Evolutionary conservation across 2,888 invertebrate species (phyloP).

Genomic region (Ophioninae sp.): DNA sequence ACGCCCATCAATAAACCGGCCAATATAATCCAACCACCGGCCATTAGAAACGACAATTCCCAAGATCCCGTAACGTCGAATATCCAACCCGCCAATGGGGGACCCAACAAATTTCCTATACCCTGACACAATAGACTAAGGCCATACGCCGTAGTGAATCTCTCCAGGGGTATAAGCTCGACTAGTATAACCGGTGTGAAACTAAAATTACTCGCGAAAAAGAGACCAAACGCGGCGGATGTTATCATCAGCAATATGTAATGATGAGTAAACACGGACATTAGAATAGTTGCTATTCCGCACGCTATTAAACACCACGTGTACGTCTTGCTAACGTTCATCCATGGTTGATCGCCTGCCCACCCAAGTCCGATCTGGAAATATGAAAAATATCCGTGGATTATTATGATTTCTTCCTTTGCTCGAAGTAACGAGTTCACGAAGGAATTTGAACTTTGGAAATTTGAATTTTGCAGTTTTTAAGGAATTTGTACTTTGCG

Average conservation of each 20-base stretch:
- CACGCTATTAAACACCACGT: conserved; percentile 88
- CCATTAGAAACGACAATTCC: conserved; percentile 90
- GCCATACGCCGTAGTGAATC: conserved; percentile 96
- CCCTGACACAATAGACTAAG: conserved; percentile 94
- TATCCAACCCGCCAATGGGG: conserved; percentile 92
- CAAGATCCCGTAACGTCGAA: conserved; percentile 87
- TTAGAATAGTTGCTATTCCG: conserved; percentile 84
- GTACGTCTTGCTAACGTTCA: conserved; percentile 92
- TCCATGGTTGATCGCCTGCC: conserved; percentile 93
- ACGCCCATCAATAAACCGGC: conserved; percentile 88
- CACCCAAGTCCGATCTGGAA: conserved; percentile 90
- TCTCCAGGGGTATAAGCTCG: conserved; percentile 93
- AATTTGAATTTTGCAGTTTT: too few species aligned
- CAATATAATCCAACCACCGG: conserved; percentile 91
- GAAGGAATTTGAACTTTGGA: too few species aligned
- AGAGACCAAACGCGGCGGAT: conserved; percentile 90
- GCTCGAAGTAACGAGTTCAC: background rate
- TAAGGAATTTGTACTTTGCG: too few species aligned
- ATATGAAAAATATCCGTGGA: too few species aligned
- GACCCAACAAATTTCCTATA: conserved; percentile 94
- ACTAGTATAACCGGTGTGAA: conserved; percentile 95
- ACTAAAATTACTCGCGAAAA: conserved; percentile 95
- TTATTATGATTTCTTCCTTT: background rate
- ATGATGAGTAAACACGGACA: conserved; percentile 83
- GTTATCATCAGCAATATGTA: conserved; percentile 82